A percentile compares a stretch with the other conserved stretches of the same genome.
Conservation (phyloP, 92 coral and sea anemone genomes). For the Isaurus tuberculatus region DNA sequence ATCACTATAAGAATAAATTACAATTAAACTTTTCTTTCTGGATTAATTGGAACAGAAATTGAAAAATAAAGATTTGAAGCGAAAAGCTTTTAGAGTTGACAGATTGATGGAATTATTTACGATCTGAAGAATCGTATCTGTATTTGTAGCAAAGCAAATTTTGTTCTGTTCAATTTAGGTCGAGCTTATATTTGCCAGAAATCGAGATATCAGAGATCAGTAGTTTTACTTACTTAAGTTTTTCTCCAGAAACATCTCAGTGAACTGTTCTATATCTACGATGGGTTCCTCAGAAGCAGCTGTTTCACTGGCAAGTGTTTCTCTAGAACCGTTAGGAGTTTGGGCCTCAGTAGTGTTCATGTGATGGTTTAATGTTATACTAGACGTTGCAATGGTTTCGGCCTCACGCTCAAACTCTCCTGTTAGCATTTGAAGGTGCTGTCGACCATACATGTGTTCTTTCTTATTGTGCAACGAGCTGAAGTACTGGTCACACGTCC, state of each 20-base stretch:
- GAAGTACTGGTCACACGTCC: conserved; percentile 89
- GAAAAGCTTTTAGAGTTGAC: too few species aligned
- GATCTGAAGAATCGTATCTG: too few species aligned
- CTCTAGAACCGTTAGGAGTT: not conserved
- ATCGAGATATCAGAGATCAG: too few species aligned
- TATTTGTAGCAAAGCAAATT: too few species aligned
- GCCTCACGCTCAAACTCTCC: conserved; percentile 94
- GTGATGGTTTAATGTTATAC: conserved; percentile 30
- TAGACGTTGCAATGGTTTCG: conserved; percentile 65
- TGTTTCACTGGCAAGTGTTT: conserved; percentile 17
- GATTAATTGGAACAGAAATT: too few species aligned
- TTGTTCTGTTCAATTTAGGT: too few species aligned
- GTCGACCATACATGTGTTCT: conserved; percentile 90
- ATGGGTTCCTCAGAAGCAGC: conserved; percentile 1
- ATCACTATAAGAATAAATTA: too few species aligned
- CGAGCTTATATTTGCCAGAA: too few species aligned
- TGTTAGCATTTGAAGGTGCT: conserved; percentile 86
- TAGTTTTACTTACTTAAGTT: conserved; percentile 70
- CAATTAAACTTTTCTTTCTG: too few species aligned
- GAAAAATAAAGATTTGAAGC: too few species aligned
- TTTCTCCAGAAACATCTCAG: conserved; percentile 82
- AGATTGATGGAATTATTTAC: too few species aligned
- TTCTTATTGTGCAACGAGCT: conserved; percentile 91
- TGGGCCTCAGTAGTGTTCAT: conserved; percentile 17
- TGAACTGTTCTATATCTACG: conserved; percentile 76